A percentile compares a stretch with the other conserved stretches of the same genome.
phyloP scores from a whole-genome alignment of 2,888 invertebrate genomes.

The Flexamia atlantica region DNA sequence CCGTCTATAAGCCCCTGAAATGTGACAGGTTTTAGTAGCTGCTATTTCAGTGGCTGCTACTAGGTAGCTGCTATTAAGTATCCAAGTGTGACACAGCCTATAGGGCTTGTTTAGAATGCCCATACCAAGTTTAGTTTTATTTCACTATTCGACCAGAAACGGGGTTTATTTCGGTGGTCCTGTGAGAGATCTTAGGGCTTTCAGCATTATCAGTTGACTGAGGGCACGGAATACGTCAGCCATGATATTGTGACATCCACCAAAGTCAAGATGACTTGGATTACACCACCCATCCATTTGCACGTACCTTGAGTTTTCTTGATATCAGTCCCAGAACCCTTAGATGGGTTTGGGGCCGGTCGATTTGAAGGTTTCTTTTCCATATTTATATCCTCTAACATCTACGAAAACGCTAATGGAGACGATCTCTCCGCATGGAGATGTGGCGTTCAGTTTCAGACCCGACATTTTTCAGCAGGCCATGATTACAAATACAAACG shows the following conservation, averaged over 20 bases:
- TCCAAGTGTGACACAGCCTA: no score
- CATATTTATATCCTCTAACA: slow-evolving; percentile 82
- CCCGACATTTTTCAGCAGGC: slow-evolving; percentile 88
- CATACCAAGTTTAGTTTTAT: no score
- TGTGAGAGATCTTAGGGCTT: no score
- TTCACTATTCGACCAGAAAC: no score
- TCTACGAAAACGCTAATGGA: slow-evolving; percentile 77
- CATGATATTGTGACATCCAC: slow-evolving; percentile 21
- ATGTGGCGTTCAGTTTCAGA: slow-evolving; percentile 82
- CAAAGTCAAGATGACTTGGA: slow-evolving; percentile 23
- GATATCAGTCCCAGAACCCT: slow-evolving; percentile 84
- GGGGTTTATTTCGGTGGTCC: no score
- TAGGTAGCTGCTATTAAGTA: no score
- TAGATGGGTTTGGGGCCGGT: slow-evolving; percentile 83
- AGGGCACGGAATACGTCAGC: neutral
- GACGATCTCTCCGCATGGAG: slow-evolving; percentile 85
- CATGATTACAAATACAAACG: slow-evolving; percentile 80
- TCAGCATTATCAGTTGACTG: no score
- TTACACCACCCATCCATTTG: neutral
- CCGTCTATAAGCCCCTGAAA: no score
- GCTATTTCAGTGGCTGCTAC: no score
- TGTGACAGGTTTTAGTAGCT: no score
- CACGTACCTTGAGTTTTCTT: slow-evolving; percentile 85
- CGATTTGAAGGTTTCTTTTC: slow-evolving; percentile 87
- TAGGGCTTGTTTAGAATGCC: no score